A percentile compares a stretch with the other conserved stretches of the same genome.
These are phyloP conservation scores for Embidobia sp. DNA, from an alignment of 2,888 invertebrate species.

Conservation along the genomic window DNA sequence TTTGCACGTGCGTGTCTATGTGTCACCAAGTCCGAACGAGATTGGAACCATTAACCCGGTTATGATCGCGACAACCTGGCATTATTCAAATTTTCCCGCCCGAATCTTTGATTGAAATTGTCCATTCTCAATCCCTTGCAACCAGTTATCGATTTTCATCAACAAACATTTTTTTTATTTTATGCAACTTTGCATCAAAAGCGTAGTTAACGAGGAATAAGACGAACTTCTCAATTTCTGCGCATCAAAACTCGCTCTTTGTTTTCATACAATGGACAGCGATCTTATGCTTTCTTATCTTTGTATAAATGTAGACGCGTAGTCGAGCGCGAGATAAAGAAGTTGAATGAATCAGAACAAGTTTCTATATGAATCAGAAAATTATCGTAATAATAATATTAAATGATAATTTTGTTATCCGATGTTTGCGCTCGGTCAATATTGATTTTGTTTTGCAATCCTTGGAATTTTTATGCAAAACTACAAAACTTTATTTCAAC, in stretches of 20 bases:
- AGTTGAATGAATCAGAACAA: slow-evolving; percentile 39
- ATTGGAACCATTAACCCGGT: slow-evolving; percentile 48
- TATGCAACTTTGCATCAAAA: no score
- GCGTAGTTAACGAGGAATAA: no score
- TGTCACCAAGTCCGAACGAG: slow-evolving; percentile 29
- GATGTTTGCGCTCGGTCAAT: background rate
- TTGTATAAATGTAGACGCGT: slow-evolving; percentile 25
- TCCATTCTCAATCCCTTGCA: background rate
- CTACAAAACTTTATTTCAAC: no score
- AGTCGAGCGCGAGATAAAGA: slow-evolving; percentile 31
- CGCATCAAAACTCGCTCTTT: slow-evolving; percentile 29
- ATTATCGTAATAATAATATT: no score
- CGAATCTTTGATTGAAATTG: slow-evolving; percentile 26
- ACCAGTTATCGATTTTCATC: background rate
- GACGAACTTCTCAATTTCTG: no score
- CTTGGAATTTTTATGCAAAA: no score
- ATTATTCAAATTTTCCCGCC: slow-evolving; percentile 36
- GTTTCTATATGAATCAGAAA: slow-evolving; percentile 30
- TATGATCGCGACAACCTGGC: slow-evolving; percentile 16
- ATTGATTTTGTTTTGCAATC: no score
- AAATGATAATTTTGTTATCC: slow-evolving; percentile 1
- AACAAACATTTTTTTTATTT: no score
- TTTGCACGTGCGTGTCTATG: slow-evolving; percentile 49
- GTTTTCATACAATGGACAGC: slow-evolving; percentile 28
- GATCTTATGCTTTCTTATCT: slow-evolving; percentile 44